These are phyloP conservation scores for Hippolais icterina DNA, from an alignment of 2,113 vertebrate genomes.

Conservation along the genomic window DNA sequence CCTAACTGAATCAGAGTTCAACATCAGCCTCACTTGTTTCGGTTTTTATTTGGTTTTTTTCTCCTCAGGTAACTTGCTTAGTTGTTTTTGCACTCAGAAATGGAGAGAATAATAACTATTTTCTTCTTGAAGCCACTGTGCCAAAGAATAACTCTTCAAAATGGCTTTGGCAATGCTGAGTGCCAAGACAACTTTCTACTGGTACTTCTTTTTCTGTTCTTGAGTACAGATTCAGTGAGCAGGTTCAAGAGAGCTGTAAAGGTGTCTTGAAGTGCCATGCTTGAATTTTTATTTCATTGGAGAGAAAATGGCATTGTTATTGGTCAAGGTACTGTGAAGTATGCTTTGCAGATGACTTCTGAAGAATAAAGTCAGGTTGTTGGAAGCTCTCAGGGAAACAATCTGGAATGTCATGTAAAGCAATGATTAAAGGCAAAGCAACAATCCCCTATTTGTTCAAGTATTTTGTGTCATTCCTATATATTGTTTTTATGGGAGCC, in stretches of 20 bases:
- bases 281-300: neutral
- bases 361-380: neutral
- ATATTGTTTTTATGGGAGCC: neutral
- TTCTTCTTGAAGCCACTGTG: neutral
- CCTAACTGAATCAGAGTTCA: neutral
- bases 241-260: neutral
- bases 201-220: neutral
- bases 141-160: neutral
- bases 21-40: neutral
- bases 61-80: neutral
- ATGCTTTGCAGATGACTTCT: neutral
- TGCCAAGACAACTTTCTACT: neutral
- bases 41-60: neutral
- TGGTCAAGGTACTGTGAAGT: neutral
- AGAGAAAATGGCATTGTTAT: neutral
- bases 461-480: neutral
- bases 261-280: neutral
- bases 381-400: neutral
- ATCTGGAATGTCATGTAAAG: neutral
- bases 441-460: neutral
- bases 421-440: neutral
- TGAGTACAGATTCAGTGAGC: neutral
- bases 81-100: neutral
- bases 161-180: neutral
- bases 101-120: neutral